A percentile compares a stretch with the other conserved stretches of the same genome.
Evolutionary conservation across 2,888 invertebrate genomes (phyloP).

Genomic region (Plutella xylostella): DNA sequence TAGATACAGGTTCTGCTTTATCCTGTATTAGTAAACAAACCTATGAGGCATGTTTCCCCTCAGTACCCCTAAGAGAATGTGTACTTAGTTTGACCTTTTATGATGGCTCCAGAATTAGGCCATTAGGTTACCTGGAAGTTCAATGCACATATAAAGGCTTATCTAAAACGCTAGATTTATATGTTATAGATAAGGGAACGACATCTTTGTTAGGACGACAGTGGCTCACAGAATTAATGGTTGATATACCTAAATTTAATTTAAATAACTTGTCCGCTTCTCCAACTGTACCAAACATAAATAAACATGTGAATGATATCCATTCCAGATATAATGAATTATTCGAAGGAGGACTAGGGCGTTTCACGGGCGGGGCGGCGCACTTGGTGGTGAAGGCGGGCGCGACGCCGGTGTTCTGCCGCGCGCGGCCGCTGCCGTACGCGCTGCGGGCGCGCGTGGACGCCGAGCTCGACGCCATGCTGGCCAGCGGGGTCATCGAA

Average conservation of each 20-base stretch:
- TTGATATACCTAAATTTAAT: background rate
- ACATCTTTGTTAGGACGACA: background rate
- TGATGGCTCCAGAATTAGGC: background rate
- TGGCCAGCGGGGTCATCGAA: background rate
- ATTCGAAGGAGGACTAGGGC: too few species aligned
- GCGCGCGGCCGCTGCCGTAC: too few species aligned
- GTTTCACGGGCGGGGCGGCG: too few species aligned
- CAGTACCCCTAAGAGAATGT: background rate
- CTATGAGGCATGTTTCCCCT: background rate
- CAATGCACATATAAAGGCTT: background rate
- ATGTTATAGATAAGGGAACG: background rate
- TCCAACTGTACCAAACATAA: background rate
- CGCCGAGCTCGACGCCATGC: conserved; percentile 1
- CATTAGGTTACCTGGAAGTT: background rate
- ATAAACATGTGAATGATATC: background rate
- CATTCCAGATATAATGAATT: background rate
- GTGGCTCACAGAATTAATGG: background rate
- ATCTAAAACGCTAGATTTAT: background rate
- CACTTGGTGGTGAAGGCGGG: too few species aligned
- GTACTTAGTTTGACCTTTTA: background rate
- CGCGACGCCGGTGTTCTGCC: too few species aligned
- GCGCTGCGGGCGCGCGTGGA: background rate
- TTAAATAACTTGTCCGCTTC: background rate
- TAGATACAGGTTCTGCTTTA: conserved; percentile 21
- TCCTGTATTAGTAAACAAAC: conserved; percentile 1